phyloP scores from a whole-genome alignment of 2,888 invertebrate species.

The Chesias legatella region DNA sequence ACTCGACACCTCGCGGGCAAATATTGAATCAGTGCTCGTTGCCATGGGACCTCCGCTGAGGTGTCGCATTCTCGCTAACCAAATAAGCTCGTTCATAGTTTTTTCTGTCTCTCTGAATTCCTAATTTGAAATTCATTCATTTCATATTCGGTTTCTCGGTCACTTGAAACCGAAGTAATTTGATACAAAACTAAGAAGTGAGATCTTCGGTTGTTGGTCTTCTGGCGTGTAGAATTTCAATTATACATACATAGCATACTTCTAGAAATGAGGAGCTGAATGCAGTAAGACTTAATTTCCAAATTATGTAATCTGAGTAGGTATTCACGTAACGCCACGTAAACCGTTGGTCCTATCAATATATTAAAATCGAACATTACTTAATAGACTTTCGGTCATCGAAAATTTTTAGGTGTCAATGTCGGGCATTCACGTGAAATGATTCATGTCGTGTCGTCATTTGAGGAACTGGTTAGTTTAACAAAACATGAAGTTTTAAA shows the following conservation, averaged over 20 bases:
- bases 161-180: no score
- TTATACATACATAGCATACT: no score
- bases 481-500: no score
- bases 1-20: conserved; percentile 47
- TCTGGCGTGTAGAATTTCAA: no score
- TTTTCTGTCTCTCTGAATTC: conserved; percentile 33
- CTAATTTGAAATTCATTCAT: conserved; percentile 41
- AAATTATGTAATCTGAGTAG: no score
- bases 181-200: not conserved
- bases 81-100: conserved; percentile 42
- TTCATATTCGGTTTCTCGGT: not conserved
- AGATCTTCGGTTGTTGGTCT: not conserved
- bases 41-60: conserved; percentile 60
- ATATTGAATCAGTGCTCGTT: conserved; percentile 58
- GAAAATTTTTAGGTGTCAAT: conserved; percentile 10
- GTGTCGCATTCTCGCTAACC: conserved; percentile 56
- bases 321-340: no score
- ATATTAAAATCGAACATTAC: no score
- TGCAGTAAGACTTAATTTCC: no score
- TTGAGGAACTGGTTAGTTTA: conserved; percentile 17
- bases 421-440: conserved; percentile 16
- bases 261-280: no score
- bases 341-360: no score
- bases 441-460: conserved; percentile 28
- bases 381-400: no score